Evolutionary conservation across 2,113 vertebrate genomes (phyloP), one percentile per base, ranked within the genome.

Genomic region (Rhabdornis inornatus): DNA sequence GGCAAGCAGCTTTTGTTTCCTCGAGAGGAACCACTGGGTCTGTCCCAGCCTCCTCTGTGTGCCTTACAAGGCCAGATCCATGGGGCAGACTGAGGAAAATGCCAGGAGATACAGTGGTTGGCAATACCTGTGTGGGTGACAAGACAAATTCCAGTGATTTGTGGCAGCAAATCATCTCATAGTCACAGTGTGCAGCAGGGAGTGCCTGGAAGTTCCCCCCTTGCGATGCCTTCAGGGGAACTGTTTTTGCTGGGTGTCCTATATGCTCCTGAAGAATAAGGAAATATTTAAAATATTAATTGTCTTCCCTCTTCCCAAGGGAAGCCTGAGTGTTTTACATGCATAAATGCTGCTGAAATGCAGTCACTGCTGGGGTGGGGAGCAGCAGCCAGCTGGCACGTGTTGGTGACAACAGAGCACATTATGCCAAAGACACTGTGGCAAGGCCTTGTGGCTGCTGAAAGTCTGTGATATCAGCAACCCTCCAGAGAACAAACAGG

Each of bases 351-450:
- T 91, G 84, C 57, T 19, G 77, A 95, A 72, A 69, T 10, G 42
- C 70, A 89, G 87, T 68, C 86, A 21, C 69, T 92, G 91, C 94
- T 91, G 87, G 95, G 84, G 61, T 75, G 87, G 80, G 74, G 42
- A 89, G 83, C 45, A 75, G 89, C 49, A 94, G 93, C 94, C 96
- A 95, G 94, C 94, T 96, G 94, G 95, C 87, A 70, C 1, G 4
- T 76, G 85, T 5, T 4, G 12, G 78, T 70, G 90, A 85, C 93
- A 96, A 88, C 94, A 95, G 93, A 83, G 78, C 3, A 2, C 0
- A 1, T 25, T 19, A 6, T 87, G 96, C 92, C 87, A 94, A 21
- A 78, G 89, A 49, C 49, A 31, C 80, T 3, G 28, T 71, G 91
- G 89, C 89, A 78, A 56, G 65, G 72, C 45, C 72, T 28, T 9